phyloP scores from a whole-genome alignment of 2,888 invertebrate species.

The Folsomia manolachei region DNA sequence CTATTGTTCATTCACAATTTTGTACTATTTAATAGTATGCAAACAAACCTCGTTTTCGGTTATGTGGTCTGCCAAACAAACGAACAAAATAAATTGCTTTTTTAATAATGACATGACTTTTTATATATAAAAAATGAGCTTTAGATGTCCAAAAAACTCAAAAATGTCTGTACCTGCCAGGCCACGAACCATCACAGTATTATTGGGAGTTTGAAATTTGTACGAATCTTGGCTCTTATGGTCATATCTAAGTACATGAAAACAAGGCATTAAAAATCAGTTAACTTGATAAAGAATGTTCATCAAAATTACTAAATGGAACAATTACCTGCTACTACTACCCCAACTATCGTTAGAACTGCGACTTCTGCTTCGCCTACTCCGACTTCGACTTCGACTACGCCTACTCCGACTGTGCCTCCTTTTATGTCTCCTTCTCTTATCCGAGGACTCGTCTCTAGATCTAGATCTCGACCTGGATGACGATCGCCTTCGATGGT shows the following conservation, averaged over 20 bases:
- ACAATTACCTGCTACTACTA: neutral
- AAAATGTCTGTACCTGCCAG: no score
- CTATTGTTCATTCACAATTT: no score
- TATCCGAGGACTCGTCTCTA: constrained; percentile 37
- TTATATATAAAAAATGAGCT: no score
- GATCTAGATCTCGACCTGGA: constrained; percentile 37
- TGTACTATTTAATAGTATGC: no score
- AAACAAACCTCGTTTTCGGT: constrained; percentile 70
- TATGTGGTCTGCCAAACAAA: constrained; percentile 70
- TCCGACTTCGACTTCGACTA: constrained; percentile 15
- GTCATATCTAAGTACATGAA: constrained; percentile 12
- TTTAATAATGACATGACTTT: no score
- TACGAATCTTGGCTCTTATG: constrained; percentile 55
- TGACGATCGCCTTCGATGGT: constrained; percentile 32
- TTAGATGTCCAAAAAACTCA: no score
- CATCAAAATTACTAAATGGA: no score
- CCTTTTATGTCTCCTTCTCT: constrained; percentile 31
- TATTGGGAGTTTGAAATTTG: constrained; percentile 63
- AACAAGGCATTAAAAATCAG: no score
- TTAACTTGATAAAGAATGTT: neutral
- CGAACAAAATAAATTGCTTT: no score
- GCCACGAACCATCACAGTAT: constrained; percentile 73
- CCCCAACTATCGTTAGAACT: constrained; percentile 33
- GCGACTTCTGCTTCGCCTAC: constrained; percentile 29
- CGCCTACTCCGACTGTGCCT: constrained; percentile 19